These are phyloP conservation scores for Pagetopsis macropterus DNA, from an alignment of 2,797 vertebrate species.

Conservation along the genomic window DNA sequence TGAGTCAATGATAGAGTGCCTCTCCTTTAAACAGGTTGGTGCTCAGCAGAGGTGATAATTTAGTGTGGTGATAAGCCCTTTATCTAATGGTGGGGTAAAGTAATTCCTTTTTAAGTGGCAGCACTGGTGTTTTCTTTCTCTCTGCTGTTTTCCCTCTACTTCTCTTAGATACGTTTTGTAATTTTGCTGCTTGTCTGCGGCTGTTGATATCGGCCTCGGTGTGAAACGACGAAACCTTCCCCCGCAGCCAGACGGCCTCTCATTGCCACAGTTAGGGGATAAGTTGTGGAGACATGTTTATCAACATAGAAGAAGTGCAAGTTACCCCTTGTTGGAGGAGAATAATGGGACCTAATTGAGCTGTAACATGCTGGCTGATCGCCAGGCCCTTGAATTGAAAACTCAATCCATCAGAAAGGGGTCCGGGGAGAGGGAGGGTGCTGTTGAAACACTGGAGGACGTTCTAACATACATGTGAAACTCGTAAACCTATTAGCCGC, in stretches of 20 bases:
- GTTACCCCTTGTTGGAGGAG: slow-evolving; percentile 78
- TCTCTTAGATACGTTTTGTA: slow-evolving; percentile 51
- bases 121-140: slow-evolving; percentile 35
- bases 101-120: slow-evolving; percentile 73
- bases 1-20: slow-evolving; percentile 79
- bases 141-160: background rate
- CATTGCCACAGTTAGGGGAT: slow-evolving; percentile 56
- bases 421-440: slow-evolving; percentile 45
- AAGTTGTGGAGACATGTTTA: slow-evolving; percentile 76
- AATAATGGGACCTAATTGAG: slow-evolving; percentile 81
- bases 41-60: slow-evolving; percentile 83
- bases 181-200: slow-evolving; percentile 47
- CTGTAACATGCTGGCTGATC: slow-evolving; percentile 75
- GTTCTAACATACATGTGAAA: slow-evolving; percentile 42
- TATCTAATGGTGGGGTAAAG: slow-evolving; percentile 84
- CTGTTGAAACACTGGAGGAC: slow-evolving; percentile 57
- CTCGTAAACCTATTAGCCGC: slow-evolving; percentile 56
- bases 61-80: slow-evolving; percentile 85
- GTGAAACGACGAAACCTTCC: slow-evolving; percentile 41
- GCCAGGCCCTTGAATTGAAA: slow-evolving; percentile 76
- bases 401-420: slow-evolving; percentile 67
- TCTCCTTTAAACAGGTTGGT: slow-evolving; percentile 75
- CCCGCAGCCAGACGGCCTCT: slow-evolving; percentile 45
- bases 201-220: slow-evolving; percentile 54
- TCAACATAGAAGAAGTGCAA: slow-evolving; percentile 77